Conservation (phyloP, 2,797 vertebrate genomes). For the Varecia variegata region DNA sequence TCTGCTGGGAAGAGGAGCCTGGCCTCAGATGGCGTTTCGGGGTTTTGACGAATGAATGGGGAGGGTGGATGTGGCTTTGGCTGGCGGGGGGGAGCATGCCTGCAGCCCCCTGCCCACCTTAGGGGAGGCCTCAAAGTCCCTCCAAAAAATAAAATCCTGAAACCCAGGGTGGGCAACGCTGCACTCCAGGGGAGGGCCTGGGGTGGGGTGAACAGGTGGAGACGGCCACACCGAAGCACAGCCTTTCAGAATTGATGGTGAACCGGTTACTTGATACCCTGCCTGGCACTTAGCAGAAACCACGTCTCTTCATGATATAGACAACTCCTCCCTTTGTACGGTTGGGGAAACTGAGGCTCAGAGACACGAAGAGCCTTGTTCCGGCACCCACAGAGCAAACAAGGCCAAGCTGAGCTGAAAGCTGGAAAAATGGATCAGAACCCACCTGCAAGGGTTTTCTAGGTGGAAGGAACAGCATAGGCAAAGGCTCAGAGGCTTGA, state of each 20-base stretch:
- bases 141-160: not conserved
- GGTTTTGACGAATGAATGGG: not conserved
- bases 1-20: not conserved
- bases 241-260: not conserved
- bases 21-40: no score
- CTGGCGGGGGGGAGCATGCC: not conserved
- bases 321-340: not conserved
- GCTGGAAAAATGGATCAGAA: not conserved
- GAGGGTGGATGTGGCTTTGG: not conserved
- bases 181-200: not conserved
- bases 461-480: no score
- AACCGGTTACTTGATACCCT: not conserved
- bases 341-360: not conserved
- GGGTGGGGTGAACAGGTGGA: no score
- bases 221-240: not conserved
- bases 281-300: not conserved
- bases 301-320: not conserved
- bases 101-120: not conserved
- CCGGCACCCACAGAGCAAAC: not conserved
- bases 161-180: not conserved
- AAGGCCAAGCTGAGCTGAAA: not conserved
- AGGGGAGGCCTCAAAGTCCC: not conserved
- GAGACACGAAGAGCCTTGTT: not conserved
- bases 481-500: not conserved
- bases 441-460: not conserved